A percentile compares a stretch with the other conserved stretches of the same genome.
These are phyloP conservation scores for Platyscapa corneri DNA, from an alignment of 1,140 invertebrate genomes.

Conservation along the genomic window DNA sequence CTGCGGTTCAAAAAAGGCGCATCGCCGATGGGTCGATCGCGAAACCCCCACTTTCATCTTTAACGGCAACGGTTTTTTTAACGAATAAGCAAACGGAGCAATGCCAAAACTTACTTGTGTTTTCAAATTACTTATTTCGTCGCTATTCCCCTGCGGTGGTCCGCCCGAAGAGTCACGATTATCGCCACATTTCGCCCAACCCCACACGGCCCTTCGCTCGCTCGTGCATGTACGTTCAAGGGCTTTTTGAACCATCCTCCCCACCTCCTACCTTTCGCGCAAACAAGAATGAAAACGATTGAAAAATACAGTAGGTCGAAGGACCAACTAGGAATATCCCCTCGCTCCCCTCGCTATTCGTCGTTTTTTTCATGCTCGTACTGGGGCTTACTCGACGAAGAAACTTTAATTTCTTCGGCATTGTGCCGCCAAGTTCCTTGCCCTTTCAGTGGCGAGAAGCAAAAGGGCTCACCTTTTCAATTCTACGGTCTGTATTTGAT, in stretches of 20 bases:
- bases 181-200: neutral
- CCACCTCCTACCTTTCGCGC: neutral
- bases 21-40: no score
- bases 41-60: no score
- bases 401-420: constrained; percentile 49
- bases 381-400: neutral
- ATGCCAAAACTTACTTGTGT: neutral
- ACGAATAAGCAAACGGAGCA: no score
- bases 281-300: constrained; percentile 27
- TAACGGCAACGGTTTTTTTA: no score
- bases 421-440: constrained; percentile 42
- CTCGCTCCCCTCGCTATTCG: neutral
- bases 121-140: no score
- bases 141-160: neutral
- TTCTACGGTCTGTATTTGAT: constrained; percentile 61
- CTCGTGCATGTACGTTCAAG: neutral
- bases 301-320: constrained; percentile 31
- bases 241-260: neutral
- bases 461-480: constrained; percentile 54
- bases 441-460: constrained; percentile 9
- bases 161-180: no score
- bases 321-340: constrained; percentile 9
- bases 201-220: neutral
- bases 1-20: no score
- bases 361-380: neutral